Evolutionary conservation across 1,140 invertebrate genomes (phyloP), one percentile per base, ranked within the genome.

Genomic region (Cotesia glomerata): DNA sequence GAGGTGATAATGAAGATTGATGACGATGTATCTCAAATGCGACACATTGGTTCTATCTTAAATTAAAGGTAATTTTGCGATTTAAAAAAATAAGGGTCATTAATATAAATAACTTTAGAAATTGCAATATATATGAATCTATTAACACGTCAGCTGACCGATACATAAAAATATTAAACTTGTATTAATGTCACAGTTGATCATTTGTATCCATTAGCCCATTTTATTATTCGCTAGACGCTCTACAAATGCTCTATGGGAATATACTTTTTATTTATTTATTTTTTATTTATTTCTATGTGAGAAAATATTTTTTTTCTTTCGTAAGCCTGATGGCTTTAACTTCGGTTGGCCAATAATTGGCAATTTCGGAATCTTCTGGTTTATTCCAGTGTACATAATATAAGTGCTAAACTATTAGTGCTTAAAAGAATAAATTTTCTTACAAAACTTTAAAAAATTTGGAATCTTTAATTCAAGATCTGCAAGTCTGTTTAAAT

Each of bases 1-100:
- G 64, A 63, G 64, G 64, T 73, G 63, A 73, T 67, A 58, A 73
- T 73, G 64, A 68, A 73, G 71, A 73, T 68, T 68, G 67, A 73
- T 73, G 71, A 68, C 18, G 58, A 16, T 61, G 5, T 61, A 11
- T 64, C 34, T 14, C 3, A 16, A 26, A n/a, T 49, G 18, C 18
- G 66, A 36, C 52, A 52, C 51, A 34, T 18, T 54, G 13, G 52
- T 54, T 9, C 11, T 9, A 26, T 58, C 9, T 58, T 16, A 32
- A 58, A 58, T 58, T 18, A 58, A 58, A 16, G 18, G 18, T 58
- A 26, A 26, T 18, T 58, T 18, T 18, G 56, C 14, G 39, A 45
- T 26, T 58, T 9, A 18, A 18, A 58, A 58, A 58, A 45, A 45
- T 45, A 45, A 45, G 39, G 39, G 39, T 45, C 39, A 45, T 45